Conservation (phyloP, 1,140 invertebrate species). For the Bicyclus anynana region DNA sequence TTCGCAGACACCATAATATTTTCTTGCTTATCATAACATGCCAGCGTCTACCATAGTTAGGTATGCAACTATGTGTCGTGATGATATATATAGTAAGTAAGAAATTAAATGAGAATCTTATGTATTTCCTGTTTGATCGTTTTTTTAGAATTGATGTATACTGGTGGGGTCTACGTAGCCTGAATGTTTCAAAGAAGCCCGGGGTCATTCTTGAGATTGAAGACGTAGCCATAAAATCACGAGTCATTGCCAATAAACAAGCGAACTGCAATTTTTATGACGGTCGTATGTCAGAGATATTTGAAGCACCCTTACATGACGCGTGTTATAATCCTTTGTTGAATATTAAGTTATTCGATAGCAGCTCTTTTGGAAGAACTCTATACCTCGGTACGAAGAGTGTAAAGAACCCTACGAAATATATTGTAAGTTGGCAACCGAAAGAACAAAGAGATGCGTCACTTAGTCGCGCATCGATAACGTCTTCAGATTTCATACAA, state of each 20-base stretch:
- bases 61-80: too few relatives aligned
- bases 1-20: too few relatives aligned
- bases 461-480: slow-evolving; percentile 39
- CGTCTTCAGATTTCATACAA: slow-evolving; percentile 43
- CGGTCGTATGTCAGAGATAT: slow-evolving; percentile 60
- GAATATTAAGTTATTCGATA: slow-evolving; percentile 79
- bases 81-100: too few relatives aligned
- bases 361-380: slow-evolving; percentile 78
- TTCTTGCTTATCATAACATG: too few relatives aligned
- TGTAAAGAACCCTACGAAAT: slow-evolving; percentile 57
- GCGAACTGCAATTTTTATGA: slow-evolving; percentile 64
- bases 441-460: slow-evolving; percentile 46
- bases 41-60: too few relatives aligned
- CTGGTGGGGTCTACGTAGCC: slow-evolving; percentile 81
- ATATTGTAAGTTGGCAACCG: slow-evolving; percentile 45
- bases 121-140: too few relatives aligned
- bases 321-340: slow-evolving; percentile 76
- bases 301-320: slow-evolving; percentile 70
- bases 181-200: slow-evolving; percentile 76
- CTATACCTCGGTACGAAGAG: slow-evolving; percentile 77
- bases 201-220: slow-evolving; percentile 78
- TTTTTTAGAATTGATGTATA: slow-evolving; percentile 76
- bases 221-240: slow-evolving; percentile 75
- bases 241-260: slow-evolving; percentile 74
- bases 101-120: too few relatives aligned